Percentiles rank a stretch among this genome's conserved stretches.
Evolutionary conservation across 2,888 invertebrate species (phyloP).

Genomic region (Allygus modestus): DNA sequence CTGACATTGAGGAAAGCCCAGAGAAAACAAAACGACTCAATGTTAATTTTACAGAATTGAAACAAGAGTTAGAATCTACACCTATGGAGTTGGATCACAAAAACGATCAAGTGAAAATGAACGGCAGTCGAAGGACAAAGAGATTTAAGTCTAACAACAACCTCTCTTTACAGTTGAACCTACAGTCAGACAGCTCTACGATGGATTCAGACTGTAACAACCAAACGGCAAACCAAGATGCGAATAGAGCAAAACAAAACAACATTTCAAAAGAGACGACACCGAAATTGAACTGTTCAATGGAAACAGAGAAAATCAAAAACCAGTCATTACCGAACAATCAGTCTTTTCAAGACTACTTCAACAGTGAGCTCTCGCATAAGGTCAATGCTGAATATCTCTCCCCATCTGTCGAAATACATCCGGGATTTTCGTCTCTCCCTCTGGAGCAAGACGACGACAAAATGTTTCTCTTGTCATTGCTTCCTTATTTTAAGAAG

Average conservation of each 20-base stretch:
- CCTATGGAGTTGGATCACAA: not conserved
- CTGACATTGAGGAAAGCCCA: constrained; percentile 23
- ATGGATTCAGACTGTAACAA: constrained; percentile 23
- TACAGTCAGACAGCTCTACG: constrained; percentile 15
- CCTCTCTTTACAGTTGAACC: not conserved
- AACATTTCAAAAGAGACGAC: not conserved
- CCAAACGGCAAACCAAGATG: not conserved
- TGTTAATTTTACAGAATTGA: not conserved
- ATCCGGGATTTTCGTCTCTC: not conserved
- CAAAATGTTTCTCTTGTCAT: constrained; percentile 53
- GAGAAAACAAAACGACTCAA: not conserved
- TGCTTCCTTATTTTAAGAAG: constrained; percentile 53
- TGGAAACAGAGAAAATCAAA: not conserved
- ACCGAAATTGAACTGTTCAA: not conserved
- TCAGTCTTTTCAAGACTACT: constrained; percentile 5
- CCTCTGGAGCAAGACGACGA: constrained; percentile 38
- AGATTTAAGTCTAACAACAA: not conserved
- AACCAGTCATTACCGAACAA: not conserved
- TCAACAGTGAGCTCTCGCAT: not conserved
- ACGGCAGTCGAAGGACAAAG: not conserved
- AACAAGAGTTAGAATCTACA: not conserved
- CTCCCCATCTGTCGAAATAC: not conserved
- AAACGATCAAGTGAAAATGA: not conserved
- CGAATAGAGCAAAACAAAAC: not conserved
- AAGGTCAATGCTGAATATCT: not conserved